Evolutionary conservation across 2,888 invertebrate species (phyloP).

Genomic region (Liopterus haemorrhoidalis): DNA sequence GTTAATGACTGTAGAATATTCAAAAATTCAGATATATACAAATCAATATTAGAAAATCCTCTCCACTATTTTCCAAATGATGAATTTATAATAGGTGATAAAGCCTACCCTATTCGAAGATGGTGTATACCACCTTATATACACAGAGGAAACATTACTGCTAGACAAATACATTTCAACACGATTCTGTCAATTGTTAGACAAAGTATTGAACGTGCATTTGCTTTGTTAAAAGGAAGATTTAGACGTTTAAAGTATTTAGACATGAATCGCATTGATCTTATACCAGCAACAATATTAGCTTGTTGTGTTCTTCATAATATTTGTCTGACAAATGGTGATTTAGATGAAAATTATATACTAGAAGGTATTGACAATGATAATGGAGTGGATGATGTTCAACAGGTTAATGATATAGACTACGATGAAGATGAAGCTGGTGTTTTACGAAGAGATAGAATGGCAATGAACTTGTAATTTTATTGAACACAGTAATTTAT

Average conservation of each 20-base stretch:
- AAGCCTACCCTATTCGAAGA: neutral
- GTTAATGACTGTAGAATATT: slow-evolving; percentile 12
- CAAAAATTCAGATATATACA: slow-evolving; percentile 12
- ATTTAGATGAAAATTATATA: neutral
- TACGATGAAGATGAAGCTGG: slow-evolving; percentile 6
- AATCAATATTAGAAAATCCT: neutral
- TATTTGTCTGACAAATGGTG: slow-evolving; percentile 1
- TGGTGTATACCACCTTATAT: slow-evolving; percentile 3
- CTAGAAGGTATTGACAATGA: slow-evolving; percentile 2
- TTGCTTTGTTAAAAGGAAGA: slow-evolving; percentile 1
- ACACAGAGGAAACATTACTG: neutral
- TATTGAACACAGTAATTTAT: no score
- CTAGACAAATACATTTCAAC: slow-evolving; percentile 2
- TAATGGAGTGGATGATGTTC: neutral
- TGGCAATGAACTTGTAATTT: neutral
- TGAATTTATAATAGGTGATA: slow-evolving; percentile 7
- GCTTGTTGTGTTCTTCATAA: slow-evolving; percentile 7
- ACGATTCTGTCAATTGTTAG: neutral
- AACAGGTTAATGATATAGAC: neutral
- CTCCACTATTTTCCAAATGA: slow-evolving; percentile 6
- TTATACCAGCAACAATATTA: slow-evolving; percentile 3
- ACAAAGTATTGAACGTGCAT: slow-evolving; percentile 2
- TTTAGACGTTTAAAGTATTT: slow-evolving; percentile 3
- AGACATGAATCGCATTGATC: neutral
- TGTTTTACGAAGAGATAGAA: neutral